Base-by-base conservation (phyloP, 2,888 invertebrate genomes). In the Esperia sulphurella region DNA sequence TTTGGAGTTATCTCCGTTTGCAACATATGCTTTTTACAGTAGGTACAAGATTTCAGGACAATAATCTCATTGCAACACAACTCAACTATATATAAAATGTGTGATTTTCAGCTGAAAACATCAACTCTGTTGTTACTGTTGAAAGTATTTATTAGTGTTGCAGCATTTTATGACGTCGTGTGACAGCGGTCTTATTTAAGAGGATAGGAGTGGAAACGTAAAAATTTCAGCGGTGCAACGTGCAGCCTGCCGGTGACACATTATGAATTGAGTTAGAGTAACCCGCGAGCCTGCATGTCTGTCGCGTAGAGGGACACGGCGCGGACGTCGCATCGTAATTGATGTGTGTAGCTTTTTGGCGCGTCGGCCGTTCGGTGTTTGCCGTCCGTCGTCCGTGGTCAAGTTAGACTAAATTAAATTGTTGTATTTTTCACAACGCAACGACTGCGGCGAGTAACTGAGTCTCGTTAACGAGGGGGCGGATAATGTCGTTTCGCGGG, bases 331-430 rank as follows among this genome's bases (percentile, higher is more conserved):
- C 59, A 63, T 68, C 54, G 67, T 71, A 85, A 87, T 86, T 86
- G 86, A 84, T 83, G 82, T 79, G 21, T 84, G 76, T 85, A 84
- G 86, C 80, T 79, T 78, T 82, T 84, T 84, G 80, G 79, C 78
- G 76, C 69, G 70, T 57, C 68, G 69, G 63, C 59, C 64, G 68
- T 65, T 70, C 69, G 72, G 79, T 80, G 68, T 72, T 71, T 80
- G 79, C 83, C 79, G 78, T 76, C 67, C 56, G 62, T 59, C 64
- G 63, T 71, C 70, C 57, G 75, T 70, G 80, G 82, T 79, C 72
- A 83, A 83, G 82, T 86, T 85, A 72, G 79, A 75, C 81, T 73
- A 85, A 88, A 88, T 88, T 84, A 87, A 86, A 85, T 85, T 86
- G 82, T 83, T 83, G 79, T 83, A 83, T 86, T 87, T 87, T 86